Evolutionary conservation across 2,888 invertebrate genomes (phyloP), one percentile per base, ranked within the genome.

Genomic region (Xylota segnis): DNA sequence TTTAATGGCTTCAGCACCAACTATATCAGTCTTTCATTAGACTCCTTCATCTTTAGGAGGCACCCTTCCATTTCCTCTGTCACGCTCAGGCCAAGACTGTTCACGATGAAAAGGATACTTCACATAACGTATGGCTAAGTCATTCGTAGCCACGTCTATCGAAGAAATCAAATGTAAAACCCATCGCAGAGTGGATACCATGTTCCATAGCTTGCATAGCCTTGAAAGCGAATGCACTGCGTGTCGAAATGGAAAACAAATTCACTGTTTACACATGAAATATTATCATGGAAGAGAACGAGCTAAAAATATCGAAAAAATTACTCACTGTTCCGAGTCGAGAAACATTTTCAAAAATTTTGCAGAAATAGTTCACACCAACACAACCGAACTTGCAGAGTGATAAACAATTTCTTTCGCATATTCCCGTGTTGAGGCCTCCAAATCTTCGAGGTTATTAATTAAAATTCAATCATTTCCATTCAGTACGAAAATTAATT

Each of bases 241-340:
- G 45, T 47, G 16, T n/a, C n/a, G 9, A 37, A 59, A 59, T 50
- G 32, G 66, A 59, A 76, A 76, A 76, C 59, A 68, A 59, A 59
- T 59, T 59, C 65, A 58, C 59, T 76, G 76, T 76, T 76, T 76
- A 68, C 40, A 66, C 66, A 32, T 29, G 47, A 50, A 72, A 72
- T 52, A 61, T 37, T 66, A 50, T 27, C 50, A 23, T 45, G n/a
- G 27, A 68, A 34, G 37, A 66, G 37, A 9, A 9, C 27, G 12
- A 10, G 12, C 76, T 66, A 76, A 66, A 76, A 76, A 76, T 76
- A 76, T n/a, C 56, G 7, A 29, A 6, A n/a, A 14, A 27, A 66
- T 58, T 47, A 68, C 58, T 59, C 50, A 59, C 65, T 14, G n/a
- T 16, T 32, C 1, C 29, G 37, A 16, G 29, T 18, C 40, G n/a